These are phyloP conservation scores for Crossoptilon crossoptilon DNA, from an alignment of 2,797 vertebrate genomes.

Conservation along the genomic window DNA sequence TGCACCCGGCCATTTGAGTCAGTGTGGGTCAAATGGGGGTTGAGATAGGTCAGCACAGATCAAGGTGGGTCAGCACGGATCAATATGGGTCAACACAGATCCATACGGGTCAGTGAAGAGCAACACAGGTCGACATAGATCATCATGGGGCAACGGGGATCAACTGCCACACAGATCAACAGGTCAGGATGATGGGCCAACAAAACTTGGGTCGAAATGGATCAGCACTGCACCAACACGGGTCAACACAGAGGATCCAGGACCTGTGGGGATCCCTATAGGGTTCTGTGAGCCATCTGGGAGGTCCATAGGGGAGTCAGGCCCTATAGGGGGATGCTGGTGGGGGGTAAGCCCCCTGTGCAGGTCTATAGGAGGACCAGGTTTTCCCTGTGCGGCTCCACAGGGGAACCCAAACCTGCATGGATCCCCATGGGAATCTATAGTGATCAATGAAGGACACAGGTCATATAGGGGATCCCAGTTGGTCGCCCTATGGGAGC, in stretches of 20 bases:
- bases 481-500: background rate
- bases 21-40: background rate
- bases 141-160: background rate
- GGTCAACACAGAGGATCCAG: background rate
- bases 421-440: too few relatives aligned
- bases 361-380: background rate
- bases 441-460: background rate
- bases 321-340: background rate
- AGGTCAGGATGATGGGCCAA: too few relatives aligned
- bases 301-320: background rate
- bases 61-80: too few relatives aligned
- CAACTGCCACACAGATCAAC: fast-evolving
- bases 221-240: fast-evolving
- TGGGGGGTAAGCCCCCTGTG: background rate
- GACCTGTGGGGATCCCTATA: background rate
- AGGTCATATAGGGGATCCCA: background rate
- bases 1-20: too few relatives aligned
- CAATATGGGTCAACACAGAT: too few relatives aligned
- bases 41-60: too few relatives aligned
- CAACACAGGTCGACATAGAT: too few relatives aligned
- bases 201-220: background rate
- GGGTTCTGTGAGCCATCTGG: background rate
- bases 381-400: background rate
- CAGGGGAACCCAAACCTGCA: background rate
- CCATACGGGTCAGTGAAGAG: too few relatives aligned